Conservation (phyloP, 2,888 invertebrate genomes). For the Steromphala cineraria region DNA sequence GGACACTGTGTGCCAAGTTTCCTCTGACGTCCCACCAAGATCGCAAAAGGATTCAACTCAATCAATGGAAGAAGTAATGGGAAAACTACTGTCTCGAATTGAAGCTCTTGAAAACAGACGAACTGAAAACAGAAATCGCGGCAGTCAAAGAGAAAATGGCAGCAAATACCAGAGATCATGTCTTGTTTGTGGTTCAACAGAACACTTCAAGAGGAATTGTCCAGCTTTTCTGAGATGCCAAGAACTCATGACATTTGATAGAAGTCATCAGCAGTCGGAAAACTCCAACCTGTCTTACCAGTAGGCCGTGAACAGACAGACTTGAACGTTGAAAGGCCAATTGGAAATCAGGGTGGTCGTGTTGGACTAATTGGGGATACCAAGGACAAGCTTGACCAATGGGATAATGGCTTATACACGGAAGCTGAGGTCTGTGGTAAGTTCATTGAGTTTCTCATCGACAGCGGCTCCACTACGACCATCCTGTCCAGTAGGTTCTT, state of each 20-base stretch:
- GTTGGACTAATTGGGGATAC: not conserved
- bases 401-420: conserved; percentile 12
- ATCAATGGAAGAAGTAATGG: too few relatives aligned
- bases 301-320: not conserved
- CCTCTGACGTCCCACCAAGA: too few relatives aligned
- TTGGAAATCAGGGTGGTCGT: not conserved
- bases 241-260: not conserved
- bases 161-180: not conserved
- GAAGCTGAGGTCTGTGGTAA: not conserved
- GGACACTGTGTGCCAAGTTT: not conserved
- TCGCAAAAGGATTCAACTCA: not conserved
- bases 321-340: not conserved
- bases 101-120: not conserved
- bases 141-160: too few relatives aligned
- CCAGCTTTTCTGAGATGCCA: not conserved
- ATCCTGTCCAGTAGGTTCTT: conserved; percentile 18
- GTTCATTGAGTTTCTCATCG: conserved; percentile 21
- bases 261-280: not conserved
- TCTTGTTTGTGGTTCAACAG: not conserved
- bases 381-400: not conserved
- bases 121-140: not conserved
- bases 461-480: conserved; percentile 29
- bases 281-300: conserved; percentile 3
- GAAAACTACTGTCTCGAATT: too few relatives aligned
- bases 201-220: conserved; percentile 7